Evolutionary conservation across 2,888 invertebrate species (phyloP).

Genomic region (Yponomeuta plumbellus): DNA sequence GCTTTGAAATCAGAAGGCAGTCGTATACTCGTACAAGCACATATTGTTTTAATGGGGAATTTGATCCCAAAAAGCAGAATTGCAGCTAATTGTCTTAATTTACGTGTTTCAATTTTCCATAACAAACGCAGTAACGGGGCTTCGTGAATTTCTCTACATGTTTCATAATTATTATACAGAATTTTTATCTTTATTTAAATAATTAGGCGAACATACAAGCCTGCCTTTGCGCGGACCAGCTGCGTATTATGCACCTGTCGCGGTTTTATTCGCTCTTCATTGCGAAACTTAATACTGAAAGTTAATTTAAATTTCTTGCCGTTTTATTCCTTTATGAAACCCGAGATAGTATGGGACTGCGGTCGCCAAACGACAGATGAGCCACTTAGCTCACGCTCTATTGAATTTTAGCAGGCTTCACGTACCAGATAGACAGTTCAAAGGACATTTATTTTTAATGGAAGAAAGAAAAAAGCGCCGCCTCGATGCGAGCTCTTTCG

Average conservation of each 20-base stretch:
- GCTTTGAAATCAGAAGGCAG: too few relatives aligned
- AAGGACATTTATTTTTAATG: slow-evolving; percentile 10
- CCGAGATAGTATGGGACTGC: slow-evolving; percentile 52
- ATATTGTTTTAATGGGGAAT: too few relatives aligned
- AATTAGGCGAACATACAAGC: slow-evolving; percentile 52
- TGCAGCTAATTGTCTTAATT: too few relatives aligned
- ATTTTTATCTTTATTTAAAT: slow-evolving; percentile 36
- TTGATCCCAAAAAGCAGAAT: too few relatives aligned
- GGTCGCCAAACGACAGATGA: slow-evolving; percentile 50
- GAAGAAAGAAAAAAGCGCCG: not conserved
- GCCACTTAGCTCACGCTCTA: slow-evolving; percentile 60
- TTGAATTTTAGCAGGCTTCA: slow-evolving; percentile 43
- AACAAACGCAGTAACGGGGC: not conserved
- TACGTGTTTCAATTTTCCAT: too few relatives aligned
- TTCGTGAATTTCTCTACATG: slow-evolving; percentile 4
- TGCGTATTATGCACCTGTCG: slow-evolving; percentile 61
- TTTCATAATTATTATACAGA: slow-evolving; percentile 21
- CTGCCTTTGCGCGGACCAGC: slow-evolving; percentile 63
- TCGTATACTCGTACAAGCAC: too few relatives aligned
- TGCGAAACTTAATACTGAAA: slow-evolving; percentile 65
- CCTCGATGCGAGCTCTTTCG: not conserved
- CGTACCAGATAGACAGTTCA: slow-evolving; percentile 14
- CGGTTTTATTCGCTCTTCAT: slow-evolving; percentile 43
- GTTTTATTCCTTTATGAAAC: slow-evolving; percentile 54
- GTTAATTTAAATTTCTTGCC: slow-evolving; percentile 42